These are phyloP conservation scores for Nomada ruficornis DNA, from an alignment of 2,888 invertebrate genomes.

Conservation along the genomic window DNA sequence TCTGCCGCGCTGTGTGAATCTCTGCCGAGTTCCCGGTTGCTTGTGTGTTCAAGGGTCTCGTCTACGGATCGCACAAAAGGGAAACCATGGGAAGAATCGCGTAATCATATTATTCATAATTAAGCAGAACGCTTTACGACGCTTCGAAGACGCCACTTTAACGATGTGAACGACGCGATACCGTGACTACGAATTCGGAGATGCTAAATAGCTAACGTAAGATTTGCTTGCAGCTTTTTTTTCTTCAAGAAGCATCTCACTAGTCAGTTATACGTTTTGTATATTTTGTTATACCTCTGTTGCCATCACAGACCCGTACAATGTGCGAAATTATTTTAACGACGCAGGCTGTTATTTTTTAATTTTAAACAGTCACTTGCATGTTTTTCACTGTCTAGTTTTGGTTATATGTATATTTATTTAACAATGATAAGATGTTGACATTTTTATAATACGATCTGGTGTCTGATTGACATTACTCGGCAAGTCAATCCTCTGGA, in stretches of 20 bases:
- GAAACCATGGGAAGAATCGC: constrained; percentile 76
- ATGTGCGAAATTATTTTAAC: no score
- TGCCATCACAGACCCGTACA: neutral
- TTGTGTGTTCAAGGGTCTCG: neutral
- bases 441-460: neutral
- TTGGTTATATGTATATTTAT: no score
- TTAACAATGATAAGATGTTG: neutral
- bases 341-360: no score
- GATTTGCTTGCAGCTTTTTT: constrained; percentile 28
- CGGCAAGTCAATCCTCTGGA: neutral
- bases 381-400: no score
- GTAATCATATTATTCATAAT: constrained; percentile 79
- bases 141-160: constrained; percentile 53
- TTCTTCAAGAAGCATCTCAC: neutral
- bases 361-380: no score
- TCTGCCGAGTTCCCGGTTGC: constrained; percentile 30
- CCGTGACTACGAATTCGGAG: constrained; percentile 50
- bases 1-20: constrained; percentile 33
- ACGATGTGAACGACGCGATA: constrained; percentile 67
- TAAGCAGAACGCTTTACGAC: constrained; percentile 67
- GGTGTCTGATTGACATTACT: neutral
- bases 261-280: neutral
- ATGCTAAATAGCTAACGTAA: constrained; percentile 9
- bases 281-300: neutral
- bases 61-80: constrained; percentile 71